These are phyloP conservation scores for Dolichallabes microphthalmus DNA, from an alignment of 2,113 vertebrate genomes.

Conservation along the genomic window DNA sequence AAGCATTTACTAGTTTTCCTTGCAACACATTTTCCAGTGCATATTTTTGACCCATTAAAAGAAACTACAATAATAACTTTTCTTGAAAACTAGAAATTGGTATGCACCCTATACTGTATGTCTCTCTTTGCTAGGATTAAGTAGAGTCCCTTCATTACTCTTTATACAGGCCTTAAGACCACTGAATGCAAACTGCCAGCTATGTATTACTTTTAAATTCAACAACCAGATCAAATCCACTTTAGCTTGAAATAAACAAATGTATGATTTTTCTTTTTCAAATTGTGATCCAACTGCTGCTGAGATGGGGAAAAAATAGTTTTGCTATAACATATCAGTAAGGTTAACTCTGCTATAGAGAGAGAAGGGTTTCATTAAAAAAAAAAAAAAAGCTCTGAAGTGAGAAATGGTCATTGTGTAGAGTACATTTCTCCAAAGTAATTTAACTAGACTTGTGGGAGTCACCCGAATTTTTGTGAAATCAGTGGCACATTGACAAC, in stretches of 20 bases:
- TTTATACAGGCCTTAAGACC: conserved; percentile 51
- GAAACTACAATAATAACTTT: background rate
- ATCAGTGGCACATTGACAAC: conserved; percentile 2
- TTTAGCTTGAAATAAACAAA: background rate
- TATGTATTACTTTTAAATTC: background rate
- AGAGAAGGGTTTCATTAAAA: background rate
- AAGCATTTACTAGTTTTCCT: background rate
- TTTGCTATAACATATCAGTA: conserved; percentile 18
- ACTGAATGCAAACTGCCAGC: conserved; percentile 48
- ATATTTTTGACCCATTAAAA: background rate
- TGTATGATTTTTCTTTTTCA: background rate
- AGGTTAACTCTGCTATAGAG: background rate
- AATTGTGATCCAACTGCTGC: background rate
- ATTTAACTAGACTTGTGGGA: conserved; percentile 13
- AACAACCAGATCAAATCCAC: background rate
- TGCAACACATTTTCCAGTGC: background rate
- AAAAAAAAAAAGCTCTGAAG: background rate
- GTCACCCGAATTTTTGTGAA: conserved; percentile 1
- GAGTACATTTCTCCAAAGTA: conserved; percentile 7
- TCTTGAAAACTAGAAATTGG: background rate
- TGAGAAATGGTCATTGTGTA: background rate
- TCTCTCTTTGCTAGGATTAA: background rate
- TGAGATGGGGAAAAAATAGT: background rate
- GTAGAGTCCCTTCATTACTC: conserved; percentile 23
- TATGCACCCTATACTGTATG: background rate